Evolutionary conservation across 2,888 invertebrate species (phyloP).

Genomic region (Erannis defoliaria): DNA sequence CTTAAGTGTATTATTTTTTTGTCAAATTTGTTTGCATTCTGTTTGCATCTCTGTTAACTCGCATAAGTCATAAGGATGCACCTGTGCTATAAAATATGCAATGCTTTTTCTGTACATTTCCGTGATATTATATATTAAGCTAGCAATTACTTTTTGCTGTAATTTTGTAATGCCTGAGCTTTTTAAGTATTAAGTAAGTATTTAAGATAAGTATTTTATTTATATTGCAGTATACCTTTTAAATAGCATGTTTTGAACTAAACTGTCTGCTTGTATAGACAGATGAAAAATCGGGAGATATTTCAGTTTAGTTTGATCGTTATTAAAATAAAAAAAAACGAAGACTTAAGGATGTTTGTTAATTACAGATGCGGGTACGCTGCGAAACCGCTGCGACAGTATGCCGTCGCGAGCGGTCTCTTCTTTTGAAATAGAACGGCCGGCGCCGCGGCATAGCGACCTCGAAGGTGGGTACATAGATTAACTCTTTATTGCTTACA

Average conservation of each 20-base stretch:
- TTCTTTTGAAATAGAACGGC: conserved; percentile 89
- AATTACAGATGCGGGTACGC: conserved; percentile 68
- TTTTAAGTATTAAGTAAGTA: background rate
- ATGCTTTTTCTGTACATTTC: background rate
- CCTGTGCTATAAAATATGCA: background rate
- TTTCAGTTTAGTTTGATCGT: background rate
- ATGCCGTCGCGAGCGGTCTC: conserved; percentile 91
- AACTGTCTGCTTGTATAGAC: too few relatives aligned
- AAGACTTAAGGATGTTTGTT: background rate
- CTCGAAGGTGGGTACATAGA: conserved; percentile 55
- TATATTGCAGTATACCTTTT: background rate
- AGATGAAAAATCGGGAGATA: background rate
- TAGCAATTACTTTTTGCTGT: background rate
- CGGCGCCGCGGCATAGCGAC: conserved; percentile 73
- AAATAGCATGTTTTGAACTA: too few relatives aligned
- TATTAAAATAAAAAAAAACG: background rate
- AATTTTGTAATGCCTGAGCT: background rate
- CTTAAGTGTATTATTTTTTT: conserved; percentile 2
- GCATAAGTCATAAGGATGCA: background rate
- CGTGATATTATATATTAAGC: background rate
- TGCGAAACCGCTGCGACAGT: conserved; percentile 93
- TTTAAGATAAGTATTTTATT: background rate
- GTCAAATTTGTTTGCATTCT: background rate
- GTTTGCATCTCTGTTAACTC: background rate
- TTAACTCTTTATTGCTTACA: too few relatives aligned